Conservation (phyloP, 1,140 invertebrate species). For the Drosophila setifemur region DNA sequence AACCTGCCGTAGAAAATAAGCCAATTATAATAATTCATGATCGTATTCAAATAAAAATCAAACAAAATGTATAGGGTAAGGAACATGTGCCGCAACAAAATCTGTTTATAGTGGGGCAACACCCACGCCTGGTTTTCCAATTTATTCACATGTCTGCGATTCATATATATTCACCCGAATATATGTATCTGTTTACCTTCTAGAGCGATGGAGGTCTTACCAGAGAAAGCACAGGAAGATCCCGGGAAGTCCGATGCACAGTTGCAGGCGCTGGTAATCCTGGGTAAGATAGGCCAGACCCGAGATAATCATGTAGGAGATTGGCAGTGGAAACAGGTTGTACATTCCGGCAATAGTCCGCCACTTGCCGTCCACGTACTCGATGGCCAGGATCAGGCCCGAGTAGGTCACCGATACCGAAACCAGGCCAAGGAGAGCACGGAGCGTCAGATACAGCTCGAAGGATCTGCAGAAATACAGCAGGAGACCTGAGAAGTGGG, state of each 20-base stretch:
- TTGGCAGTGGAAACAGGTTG: constrained; percentile 88
- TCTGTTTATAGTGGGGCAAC: constrained; percentile 37
- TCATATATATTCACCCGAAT: constrained; percentile 16
- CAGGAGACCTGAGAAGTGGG: constrained; percentile 83
- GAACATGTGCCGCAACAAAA: constrained; percentile 30
- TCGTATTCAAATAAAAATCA: not conserved
- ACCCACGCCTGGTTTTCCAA: constrained; percentile 53
- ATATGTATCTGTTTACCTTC: constrained; percentile 38
- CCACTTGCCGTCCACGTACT: constrained; percentile 89
- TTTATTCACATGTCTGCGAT: constrained; percentile 48
- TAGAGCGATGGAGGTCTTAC: constrained; percentile 81
- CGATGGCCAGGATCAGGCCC: constrained; percentile 88
- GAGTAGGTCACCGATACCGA: constrained; percentile 89
- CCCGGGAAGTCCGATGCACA: constrained; percentile 88
- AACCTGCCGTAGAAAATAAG: constrained; percentile 83
- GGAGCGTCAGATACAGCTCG: constrained; percentile 85
- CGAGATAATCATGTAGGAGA: constrained; percentile 89
- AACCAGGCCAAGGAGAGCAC: constrained; percentile 86
- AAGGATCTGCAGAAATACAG: constrained; percentile 87
- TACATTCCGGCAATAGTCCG: constrained; percentile 88
- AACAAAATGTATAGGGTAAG: constrained; percentile 3
- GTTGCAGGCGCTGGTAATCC: constrained; percentile 88
- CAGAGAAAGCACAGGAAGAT: constrained; percentile 86
- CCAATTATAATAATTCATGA: not conserved
- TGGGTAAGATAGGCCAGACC: constrained; percentile 88